These are phyloP conservation scores for Trachops cirrhosus DNA, from an alignment of 2,797 vertebrate species.

Conservation along the genomic window DNA sequence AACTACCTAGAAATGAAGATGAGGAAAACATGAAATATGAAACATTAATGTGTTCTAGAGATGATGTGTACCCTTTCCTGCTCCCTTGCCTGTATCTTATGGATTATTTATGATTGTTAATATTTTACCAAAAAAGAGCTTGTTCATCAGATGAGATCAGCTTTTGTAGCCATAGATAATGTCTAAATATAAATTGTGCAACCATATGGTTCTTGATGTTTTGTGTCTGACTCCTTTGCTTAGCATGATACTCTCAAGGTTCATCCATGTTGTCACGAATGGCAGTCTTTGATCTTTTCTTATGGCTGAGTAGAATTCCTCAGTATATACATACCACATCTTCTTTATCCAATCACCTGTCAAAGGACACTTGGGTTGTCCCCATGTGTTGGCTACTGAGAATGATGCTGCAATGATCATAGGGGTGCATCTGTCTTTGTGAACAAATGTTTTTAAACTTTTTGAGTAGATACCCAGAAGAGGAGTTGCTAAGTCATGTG, in stretches of 20 bases:
- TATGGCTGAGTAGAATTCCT: neutral
- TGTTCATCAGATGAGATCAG: neutral
- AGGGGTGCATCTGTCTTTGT: neutral
- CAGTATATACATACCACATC: neutral
- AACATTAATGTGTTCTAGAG: neutral
- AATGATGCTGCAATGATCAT: neutral
- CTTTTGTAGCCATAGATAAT: neutral
- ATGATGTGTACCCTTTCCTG: neutral
- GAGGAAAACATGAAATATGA: neutral
- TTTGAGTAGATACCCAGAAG: neutral
- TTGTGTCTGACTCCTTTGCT: neutral
- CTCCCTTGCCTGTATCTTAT: neutral
- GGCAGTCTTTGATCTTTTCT: neutral
- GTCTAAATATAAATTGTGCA: neutral
- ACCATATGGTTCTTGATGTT: neutral
- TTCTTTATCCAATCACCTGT: neutral
- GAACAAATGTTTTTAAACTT: neutral
- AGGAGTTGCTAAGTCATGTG: neutral
- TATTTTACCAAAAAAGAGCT: neutral
- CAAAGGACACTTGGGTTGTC: neutral
- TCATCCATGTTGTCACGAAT: neutral
- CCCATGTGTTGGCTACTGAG: neutral
- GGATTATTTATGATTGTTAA: neutral
- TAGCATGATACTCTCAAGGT: neutral
- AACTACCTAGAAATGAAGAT: neutral